Evolutionary conservation across 2,888 invertebrate genomes (phyloP).

Genomic region (Drosophila gaucha): DNA sequence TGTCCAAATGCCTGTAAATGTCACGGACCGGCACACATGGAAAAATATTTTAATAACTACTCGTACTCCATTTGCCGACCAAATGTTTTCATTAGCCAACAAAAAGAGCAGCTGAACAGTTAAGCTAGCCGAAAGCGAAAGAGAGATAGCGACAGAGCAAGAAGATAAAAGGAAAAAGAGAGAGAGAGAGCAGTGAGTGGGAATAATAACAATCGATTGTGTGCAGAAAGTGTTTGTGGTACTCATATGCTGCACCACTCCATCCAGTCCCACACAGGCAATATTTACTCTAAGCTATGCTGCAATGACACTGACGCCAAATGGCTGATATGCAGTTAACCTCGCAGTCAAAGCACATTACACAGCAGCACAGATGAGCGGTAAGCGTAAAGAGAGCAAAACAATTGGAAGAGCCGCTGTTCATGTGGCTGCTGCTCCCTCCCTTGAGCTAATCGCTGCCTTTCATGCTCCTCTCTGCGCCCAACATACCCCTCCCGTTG

Average conservation of each 20-base stretch:
- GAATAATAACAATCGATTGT: conserved; percentile 38
- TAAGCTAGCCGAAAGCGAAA: neutral
- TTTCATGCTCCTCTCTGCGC: no score
- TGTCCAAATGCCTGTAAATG: conserved; percentile 61
- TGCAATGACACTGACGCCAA: no score
- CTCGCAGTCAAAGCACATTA: neutral
- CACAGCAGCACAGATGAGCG: no score
- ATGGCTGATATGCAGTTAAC: neutral
- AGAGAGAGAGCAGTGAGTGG: neutral
- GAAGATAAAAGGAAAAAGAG: neutral
- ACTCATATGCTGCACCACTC: conserved; percentile 15
- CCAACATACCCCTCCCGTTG: no score
- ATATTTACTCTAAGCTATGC: no score
- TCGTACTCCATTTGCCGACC: conserved; percentile 54
- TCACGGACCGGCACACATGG: conserved; percentile 54
- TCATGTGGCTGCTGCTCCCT: no score
- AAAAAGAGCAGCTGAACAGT: conserved; percentile 27
- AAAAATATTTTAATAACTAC: conserved; percentile 74
- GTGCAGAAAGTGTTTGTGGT: conserved; percentile 15
- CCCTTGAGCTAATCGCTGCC: no score
- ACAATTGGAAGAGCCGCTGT: no score
- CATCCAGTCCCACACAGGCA: neutral
- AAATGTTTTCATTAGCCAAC: conserved; percentile 74
- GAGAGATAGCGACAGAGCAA: neutral
- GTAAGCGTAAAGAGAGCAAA: no score